These are phyloP conservation scores for Artibeus jamaicensis DNA, from an alignment of 2,797 vertebrate genomes.

Conservation along the genomic window DNA sequence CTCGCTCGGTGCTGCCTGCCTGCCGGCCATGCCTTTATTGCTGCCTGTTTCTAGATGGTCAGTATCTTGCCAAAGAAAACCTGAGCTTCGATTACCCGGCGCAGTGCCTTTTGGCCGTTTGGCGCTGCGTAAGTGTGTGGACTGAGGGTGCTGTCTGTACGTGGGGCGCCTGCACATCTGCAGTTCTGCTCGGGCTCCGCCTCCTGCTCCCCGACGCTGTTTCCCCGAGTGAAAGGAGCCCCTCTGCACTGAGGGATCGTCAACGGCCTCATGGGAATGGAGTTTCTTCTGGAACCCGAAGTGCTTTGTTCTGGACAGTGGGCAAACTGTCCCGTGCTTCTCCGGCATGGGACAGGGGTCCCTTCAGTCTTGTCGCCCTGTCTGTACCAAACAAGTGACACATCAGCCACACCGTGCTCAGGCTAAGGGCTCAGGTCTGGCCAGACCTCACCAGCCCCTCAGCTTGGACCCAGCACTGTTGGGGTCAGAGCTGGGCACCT, in stretches of 20 bases:
- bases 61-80: neutral
- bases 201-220: neutral
- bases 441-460: neutral
- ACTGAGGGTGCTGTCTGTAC: no score
- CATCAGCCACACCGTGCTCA: rapidly evolving
- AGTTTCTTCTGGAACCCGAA: neutral
- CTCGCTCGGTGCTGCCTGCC: neutral
- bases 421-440: neutral
- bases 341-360: neutral
- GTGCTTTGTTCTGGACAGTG: neutral
- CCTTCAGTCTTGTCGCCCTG: neutral
- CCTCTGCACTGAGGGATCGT: neutral
- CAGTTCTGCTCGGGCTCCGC: neutral
- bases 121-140: neutral
- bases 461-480: neutral
- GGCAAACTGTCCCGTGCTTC: neutral
- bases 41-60: neutral
- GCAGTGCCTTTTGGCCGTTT: neutral
- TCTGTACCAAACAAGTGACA: neutral
- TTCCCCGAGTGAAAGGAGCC: neutral
- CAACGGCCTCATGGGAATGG: neutral
- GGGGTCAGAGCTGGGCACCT: neutral
- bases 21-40: neutral
- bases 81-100: neutral
- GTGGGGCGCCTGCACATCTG: neutral